Conservation (phyloP, 2,113 vertebrate genomes). For the Eidolon helvum region DNA sequence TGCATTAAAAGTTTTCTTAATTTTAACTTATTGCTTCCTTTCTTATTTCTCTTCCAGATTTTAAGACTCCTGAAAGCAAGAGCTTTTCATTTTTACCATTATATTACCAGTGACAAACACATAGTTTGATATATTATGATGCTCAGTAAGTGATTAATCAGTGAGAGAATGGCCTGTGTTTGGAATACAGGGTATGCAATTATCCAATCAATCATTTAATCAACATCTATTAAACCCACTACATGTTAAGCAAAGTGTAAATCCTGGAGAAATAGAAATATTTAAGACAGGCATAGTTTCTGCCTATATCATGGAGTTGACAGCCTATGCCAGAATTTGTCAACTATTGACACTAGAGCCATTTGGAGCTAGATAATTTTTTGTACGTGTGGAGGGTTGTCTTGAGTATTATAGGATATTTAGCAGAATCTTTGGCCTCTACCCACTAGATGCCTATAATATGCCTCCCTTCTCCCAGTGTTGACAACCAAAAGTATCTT, state of each 20-base stretch:
- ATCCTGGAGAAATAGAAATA: neutral
- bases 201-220: neutral
- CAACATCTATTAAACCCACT: neutral
- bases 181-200: neutral
- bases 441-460: neutral
- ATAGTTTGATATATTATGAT: neutral
- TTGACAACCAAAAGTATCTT: neutral
- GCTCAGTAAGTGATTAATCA: neutral
- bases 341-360: neutral
- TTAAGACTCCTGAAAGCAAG: neutral
- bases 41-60: neutral
- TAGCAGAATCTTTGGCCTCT: neutral
- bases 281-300: neutral
- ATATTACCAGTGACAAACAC: neutral
- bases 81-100: neutral
- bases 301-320: neutral
- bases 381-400: rapidly evolving
- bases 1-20: neutral
- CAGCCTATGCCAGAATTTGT: neutral
- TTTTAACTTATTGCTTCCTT: neutral
- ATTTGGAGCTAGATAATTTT: neutral
- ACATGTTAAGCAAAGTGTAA: neutral
- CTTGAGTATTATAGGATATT: neutral
- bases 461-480: neutral
- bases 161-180: neutral